These are phyloP conservation scores for Laticauda colubrina DNA, from an alignment of 2,113 vertebrate species.

Conservation along the genomic window DNA sequence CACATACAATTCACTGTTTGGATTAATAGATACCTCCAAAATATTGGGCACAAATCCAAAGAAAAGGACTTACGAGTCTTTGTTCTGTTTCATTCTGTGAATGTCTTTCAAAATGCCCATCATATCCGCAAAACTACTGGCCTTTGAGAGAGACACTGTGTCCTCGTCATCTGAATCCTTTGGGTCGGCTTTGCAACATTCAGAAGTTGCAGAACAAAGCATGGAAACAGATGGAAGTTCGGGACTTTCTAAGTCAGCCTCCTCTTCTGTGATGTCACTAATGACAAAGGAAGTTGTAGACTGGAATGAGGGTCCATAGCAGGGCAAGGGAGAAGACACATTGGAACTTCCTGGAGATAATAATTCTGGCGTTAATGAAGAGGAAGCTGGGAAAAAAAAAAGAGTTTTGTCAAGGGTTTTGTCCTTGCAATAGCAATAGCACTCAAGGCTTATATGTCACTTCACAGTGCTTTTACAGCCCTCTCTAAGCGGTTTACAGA, in stretches of 20 bases:
- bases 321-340: constrained; percentile 87
- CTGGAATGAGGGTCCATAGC: constrained; percentile 90
- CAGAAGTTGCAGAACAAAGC: constrained; percentile 85
- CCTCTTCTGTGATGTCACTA: constrained; percentile 93
- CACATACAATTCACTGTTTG: not conserved
- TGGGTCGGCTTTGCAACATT: constrained; percentile 77
- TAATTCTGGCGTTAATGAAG: constrained; percentile 88
- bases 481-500: not conserved
- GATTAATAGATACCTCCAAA: not conserved
- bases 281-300: constrained; percentile 95
- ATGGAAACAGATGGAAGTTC: constrained; percentile 81
- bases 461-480: not conserved
- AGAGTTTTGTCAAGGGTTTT: not conserved
- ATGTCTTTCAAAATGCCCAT: constrained; percentile 98
- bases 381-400: constrained; percentile 75
- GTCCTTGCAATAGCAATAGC: not conserved
- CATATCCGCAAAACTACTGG: constrained; percentile 97
- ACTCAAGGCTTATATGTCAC: not conserved
- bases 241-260: constrained; percentile 86
- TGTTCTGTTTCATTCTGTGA: constrained; percentile 95
- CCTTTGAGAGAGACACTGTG: constrained; percentile 91
- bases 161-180: constrained; percentile 89
- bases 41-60: not conserved
- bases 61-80: constrained; percentile 83
- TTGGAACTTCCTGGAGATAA: constrained; percentile 92